phyloP scores from a whole-genome alignment of 1,140 invertebrate genomes.

The Sogatella furcifera region DNA sequence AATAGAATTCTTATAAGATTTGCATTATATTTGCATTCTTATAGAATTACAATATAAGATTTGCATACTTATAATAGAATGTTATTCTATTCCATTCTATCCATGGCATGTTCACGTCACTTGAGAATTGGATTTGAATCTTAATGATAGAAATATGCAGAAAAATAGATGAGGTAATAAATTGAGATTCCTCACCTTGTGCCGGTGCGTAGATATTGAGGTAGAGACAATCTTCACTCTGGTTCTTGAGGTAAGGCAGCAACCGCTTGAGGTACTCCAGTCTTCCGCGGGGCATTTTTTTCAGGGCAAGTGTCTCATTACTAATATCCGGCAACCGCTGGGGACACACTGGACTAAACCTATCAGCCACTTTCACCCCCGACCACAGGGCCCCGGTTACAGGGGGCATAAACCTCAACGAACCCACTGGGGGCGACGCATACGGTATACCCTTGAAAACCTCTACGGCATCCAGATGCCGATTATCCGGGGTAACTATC shows the following conservation, averaged over 20 bases:
- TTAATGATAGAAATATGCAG: too few species aligned
- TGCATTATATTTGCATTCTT: too few species aligned
- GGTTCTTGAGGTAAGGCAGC: conserved; percentile 72
- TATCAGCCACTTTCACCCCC: conserved; percentile 73
- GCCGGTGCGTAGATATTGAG: conserved; percentile 91
- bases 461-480: conserved; percentile 38
- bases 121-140: too few species aligned
- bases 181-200: conserved; percentile 56
- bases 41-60: too few species aligned
- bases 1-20: too few species aligned
- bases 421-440: conserved; percentile 83
- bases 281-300: conserved; percentile 72
- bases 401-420: conserved; percentile 85
- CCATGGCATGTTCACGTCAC: too few species aligned
- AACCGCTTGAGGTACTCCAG: conserved; percentile 76
- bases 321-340: conserved; percentile 68
- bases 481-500: conserved; percentile 33
- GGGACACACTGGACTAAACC: conserved; percentile 79
- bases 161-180: too few species aligned
- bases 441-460: conserved; percentile 90
- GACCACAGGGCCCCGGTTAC: conserved; percentile 80
- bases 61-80: too few species aligned
- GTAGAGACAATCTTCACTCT: conserved; percentile 93
- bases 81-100: too few species aligned
- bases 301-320: conserved; percentile 65